Percentiles rank a stretch among this genome's conserved stretches.
Evolutionary conservation across 2,113 vertebrate species (phyloP).

Genomic region (Thomomys bottae): DNA sequence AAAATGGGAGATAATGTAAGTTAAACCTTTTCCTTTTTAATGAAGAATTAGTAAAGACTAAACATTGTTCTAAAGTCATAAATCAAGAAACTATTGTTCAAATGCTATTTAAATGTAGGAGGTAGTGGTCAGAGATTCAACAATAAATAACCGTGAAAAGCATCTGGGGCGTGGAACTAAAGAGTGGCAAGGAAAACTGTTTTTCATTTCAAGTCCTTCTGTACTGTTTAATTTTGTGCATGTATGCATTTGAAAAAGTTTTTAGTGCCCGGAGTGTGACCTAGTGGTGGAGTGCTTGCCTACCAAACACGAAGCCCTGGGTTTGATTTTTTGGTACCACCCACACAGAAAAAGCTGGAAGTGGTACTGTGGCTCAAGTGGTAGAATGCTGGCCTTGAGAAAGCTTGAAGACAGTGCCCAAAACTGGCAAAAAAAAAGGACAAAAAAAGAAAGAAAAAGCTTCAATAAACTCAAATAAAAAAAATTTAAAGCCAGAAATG

Average conservation of each 20-base stretch:
- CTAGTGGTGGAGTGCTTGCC: too few relatives aligned
- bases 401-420: too few relatives aligned
- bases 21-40: constrained; percentile 77
- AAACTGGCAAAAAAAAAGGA: too few relatives aligned
- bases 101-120: constrained; percentile 72
- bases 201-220: constrained; percentile 71
- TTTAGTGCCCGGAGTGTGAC: too few relatives aligned
- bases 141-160: constrained; percentile 63
- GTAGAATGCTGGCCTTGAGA: too few relatives aligned
- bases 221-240: constrained; percentile 81
- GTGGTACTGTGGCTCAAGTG: too few relatives aligned
- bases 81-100: constrained; percentile 64
- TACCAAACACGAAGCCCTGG: too few relatives aligned
- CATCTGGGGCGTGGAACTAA: constrained; percentile 33
- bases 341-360: too few relatives aligned
- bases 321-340: too few relatives aligned
- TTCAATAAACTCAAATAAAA: too few relatives aligned
- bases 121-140: constrained; percentile 60
- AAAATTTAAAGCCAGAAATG: too few relatives aligned
- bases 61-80: constrained; percentile 51
- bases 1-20: background rate
- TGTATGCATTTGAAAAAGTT: constrained; percentile 69
- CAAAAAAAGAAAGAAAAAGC: too few relatives aligned
- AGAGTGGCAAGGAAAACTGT: constrained; percentile 7
- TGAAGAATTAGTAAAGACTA: constrained; percentile 56